Evolutionary conservation across 2,113 vertebrate genomes (phyloP).

Genomic region (Tetrao urogallus): DNA sequence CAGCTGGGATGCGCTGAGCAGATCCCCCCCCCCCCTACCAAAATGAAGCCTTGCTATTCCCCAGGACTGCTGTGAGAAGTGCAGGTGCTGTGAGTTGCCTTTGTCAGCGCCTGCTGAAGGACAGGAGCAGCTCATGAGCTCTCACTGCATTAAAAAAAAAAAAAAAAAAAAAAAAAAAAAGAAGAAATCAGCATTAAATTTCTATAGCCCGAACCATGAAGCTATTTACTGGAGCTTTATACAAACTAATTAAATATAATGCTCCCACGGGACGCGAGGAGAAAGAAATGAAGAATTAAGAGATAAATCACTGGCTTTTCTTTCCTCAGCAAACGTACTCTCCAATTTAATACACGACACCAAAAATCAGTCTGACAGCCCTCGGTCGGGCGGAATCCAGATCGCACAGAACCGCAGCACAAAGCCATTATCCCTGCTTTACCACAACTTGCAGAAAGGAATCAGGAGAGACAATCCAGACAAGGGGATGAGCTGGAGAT

Average conservation of each 20-base stretch:
- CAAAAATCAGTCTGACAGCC: slow-evolving; percentile 13
- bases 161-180: neutral
- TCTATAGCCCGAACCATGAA: slow-evolving; percentile 28
- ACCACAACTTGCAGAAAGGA: slow-evolving; percentile 56
- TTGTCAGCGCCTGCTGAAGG: neutral
- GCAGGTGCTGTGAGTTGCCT: neutral
- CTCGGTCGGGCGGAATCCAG: neutral
- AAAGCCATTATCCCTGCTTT: slow-evolving; percentile 51
- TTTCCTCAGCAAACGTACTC: slow-evolving; percentile 18
- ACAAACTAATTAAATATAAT: slow-evolving; percentile 81
- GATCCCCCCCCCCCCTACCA: neutral
- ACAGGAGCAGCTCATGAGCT: neutral
- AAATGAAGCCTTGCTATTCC: slow-evolving; percentile 17
- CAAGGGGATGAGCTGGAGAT: slow-evolving; percentile 61
- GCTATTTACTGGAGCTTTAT: slow-evolving; percentile 75
- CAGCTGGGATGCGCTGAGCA: neutral
- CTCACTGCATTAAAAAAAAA: neutral
- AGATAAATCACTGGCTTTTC: slow-evolving; percentile 45
- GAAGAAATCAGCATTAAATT: slow-evolving; percentile 26
- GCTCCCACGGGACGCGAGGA: slow-evolving; percentile 56
- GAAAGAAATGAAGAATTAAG: slow-evolving; percentile 46
- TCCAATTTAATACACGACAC: slow-evolving; percentile 53
- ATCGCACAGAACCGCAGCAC: neutral
- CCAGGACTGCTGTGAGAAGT: neutral
- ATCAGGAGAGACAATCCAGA: slow-evolving; percentile 67